These are phyloP conservation scores for Percina caprodes DNA, from an alignment of 2,113 vertebrate species.

Conservation along the genomic window DNA sequence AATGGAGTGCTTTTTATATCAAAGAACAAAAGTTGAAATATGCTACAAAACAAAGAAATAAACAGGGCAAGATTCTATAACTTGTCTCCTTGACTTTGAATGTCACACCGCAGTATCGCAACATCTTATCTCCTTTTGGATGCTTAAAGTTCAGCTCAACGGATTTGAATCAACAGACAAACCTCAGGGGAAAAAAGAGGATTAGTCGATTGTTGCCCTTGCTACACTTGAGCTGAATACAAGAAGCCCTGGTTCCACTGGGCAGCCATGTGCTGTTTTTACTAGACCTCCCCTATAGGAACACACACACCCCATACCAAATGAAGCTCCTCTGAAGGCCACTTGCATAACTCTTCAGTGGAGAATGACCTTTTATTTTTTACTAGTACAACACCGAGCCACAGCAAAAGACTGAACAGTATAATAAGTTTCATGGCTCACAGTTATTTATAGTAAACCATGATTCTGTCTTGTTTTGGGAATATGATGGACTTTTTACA, in stretches of 20 bases:
- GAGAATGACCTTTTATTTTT: conserved; percentile 76
- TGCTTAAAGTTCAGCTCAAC: conserved; percentile 71
- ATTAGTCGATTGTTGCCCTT: conserved; percentile 71
- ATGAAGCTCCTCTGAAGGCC: conserved; percentile 78
- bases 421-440: conserved; percentile 61
- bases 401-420: conserved; percentile 41
- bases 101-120: conserved; percentile 53
- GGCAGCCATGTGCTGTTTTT: conserved; percentile 32
- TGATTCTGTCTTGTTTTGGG: conserved; percentile 7
- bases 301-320: conserved; percentile 65
- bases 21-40: conserved; percentile 40
- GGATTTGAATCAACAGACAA: conserved; percentile 76
- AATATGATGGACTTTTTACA: neutral
- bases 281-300: conserved; percentile 47
- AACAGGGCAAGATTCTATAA: conserved; percentile 30
- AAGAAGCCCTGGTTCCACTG: conserved; percentile 34
- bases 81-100: conserved; percentile 71
- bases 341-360: conserved; percentile 76
- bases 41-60: conserved; percentile 41
- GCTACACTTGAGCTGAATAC: conserved; percentile 63
- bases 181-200: conserved; percentile 67
- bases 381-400: conserved; percentile 51
- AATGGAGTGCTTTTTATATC: neutral
- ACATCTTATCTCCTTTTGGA: conserved; percentile 68
- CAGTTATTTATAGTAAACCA: conserved; percentile 23